Evolutionary conservation across 2,888 invertebrate genomes (phyloP).

Genomic region (Ceramica pisi): DNA sequence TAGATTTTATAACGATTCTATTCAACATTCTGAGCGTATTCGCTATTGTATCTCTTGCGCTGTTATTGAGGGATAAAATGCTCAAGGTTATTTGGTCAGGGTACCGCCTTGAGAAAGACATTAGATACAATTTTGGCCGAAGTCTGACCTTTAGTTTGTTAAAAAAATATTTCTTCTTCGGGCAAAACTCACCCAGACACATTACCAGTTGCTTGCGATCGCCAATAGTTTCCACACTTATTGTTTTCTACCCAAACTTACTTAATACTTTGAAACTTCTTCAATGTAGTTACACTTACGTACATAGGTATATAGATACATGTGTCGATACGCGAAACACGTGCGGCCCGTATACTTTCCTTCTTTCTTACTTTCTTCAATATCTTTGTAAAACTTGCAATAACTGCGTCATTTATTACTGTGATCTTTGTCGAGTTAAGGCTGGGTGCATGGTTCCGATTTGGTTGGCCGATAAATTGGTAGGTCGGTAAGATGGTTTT

Average conservation of each 20-base stretch:
- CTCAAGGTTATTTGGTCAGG: too few relatives aligned
- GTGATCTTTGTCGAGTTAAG: slow-evolving; percentile 36
- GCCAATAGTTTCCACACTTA: slow-evolving; percentile 14
- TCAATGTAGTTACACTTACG: slow-evolving; percentile 13
- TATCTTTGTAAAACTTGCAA: slow-evolving; percentile 44
- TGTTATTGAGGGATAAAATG: too few relatives aligned
- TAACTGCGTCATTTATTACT: slow-evolving; percentile 40
- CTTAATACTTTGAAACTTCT: slow-evolving; percentile 34
- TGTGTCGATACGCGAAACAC: slow-evolving; percentile 39
- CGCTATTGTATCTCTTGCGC: too few relatives aligned
- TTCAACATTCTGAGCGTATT: too few relatives aligned
- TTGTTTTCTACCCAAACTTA: slow-evolving; percentile 32
- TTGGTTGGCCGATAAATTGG: neutral
- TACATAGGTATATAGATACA: slow-evolving; percentile 12
- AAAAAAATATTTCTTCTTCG: slow-evolving; percentile 1
- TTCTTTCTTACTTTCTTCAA: slow-evolving; percentile 33
- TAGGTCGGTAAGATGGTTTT: neutral
- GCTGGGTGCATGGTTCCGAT: neutral
- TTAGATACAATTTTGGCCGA: neutral
- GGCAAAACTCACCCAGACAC: neutral
- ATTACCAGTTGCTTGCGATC: slow-evolving; percentile 18
- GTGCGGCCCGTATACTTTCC: slow-evolving; percentile 27
- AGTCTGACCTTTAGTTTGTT: neutral
- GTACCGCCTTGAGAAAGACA: neutral
- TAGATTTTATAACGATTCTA: too few relatives aligned